A percentile compares a stretch with the other conserved stretches of the same genome.
phyloP scores from a whole-genome alignment of 2,888 invertebrate genomes.

The Eupeodes luniger region DNA sequence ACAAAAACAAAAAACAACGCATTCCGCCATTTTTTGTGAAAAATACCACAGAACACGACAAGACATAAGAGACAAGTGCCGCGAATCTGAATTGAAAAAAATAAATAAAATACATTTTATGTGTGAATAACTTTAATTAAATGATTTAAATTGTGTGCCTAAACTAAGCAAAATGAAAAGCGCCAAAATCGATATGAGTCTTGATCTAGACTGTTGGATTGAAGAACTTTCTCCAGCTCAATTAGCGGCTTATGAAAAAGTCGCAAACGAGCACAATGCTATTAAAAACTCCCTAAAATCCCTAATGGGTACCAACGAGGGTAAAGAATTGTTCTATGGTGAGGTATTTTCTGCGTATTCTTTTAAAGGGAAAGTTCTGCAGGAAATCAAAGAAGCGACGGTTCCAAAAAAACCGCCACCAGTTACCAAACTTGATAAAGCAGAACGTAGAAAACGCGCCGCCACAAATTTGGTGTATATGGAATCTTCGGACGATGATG shows the following conservation, averaged over 20 bases:
- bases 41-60: constrained; percentile 1
- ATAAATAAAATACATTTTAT: background rate
- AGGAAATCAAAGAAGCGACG: constrained; percentile 82
- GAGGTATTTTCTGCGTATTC: constrained; percentile 88
- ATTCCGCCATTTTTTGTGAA: constrained; percentile 57
- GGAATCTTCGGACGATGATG: constrained; percentile 84
- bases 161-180: constrained; percentile 78
- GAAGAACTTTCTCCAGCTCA: constrained; percentile 89
- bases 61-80: background rate
- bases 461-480: constrained; percentile 81
- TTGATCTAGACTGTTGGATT: constrained; percentile 89
- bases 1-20: constrained; percentile 54
- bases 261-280: constrained; percentile 88
- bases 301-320: constrained; percentile 84
- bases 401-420: constrained; percentile 80
- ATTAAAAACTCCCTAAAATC: constrained; percentile 86
- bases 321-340: constrained; percentile 88
- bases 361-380: constrained; percentile 85
- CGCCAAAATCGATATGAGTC: constrained; percentile 81
- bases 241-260: constrained; percentile 86
- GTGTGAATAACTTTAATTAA: background rate
- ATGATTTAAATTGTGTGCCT: background rate
- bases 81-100: background rate
- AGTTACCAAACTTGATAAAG: constrained; percentile 57
- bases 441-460: constrained; percentile 77